Base-by-base conservation (phyloP, 2,113 vertebrate genomes). In the Gopherus evgoodei region DNA sequence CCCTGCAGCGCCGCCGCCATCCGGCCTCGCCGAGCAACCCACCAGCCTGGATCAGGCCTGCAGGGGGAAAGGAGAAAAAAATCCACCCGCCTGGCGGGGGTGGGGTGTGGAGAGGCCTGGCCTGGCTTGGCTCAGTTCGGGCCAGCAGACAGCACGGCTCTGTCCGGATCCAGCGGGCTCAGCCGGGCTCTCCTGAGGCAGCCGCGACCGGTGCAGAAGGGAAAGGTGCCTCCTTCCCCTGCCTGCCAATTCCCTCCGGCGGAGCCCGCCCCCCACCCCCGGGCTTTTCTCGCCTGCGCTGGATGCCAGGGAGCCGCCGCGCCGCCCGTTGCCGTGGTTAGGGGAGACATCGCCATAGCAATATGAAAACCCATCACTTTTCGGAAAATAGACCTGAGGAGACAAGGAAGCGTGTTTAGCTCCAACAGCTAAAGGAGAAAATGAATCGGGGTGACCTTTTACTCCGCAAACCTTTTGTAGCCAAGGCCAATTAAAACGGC, bases 401-500 rank as follows among this genome's bases (percentile, higher is more conserved):
- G 47, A 54, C 62, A 59, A 29, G 54, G 52, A 38, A 69, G 52
- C 35, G 14, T 49, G 69, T 53, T 87, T 49, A 75, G 69, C 50
- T 24, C 31, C 52, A 87, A n/a, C 8, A 27, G 84, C 47, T 50
- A 49, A n/a, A 87, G 69, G n/a, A 83, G 86, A 81, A 72, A 56
- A 81, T 81, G 80, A 92, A 92, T 76, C 53, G 81, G 21, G 69
- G 52, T 86, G 86, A 90, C 82, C 88, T 91, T 79, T 47, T n/a
- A 47, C 89, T 52, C 83, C 31, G 84, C 86, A 90, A 93, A 72
- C 25, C 62, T 78, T 81, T 82, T 82, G 87, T 76, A 86, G 59
- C 81, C 89, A 42, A 54, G 87, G 94, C 91, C 95, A 95, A 94
- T 96, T 95, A 90, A 83, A 86, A 50, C 54, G 81, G 84, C 85